A percentile compares a stretch with the other conserved stretches of the same genome.
phyloP scores from a whole-genome alignment of 2,888 invertebrate species.

The Sinotaia quadrata region DNA sequence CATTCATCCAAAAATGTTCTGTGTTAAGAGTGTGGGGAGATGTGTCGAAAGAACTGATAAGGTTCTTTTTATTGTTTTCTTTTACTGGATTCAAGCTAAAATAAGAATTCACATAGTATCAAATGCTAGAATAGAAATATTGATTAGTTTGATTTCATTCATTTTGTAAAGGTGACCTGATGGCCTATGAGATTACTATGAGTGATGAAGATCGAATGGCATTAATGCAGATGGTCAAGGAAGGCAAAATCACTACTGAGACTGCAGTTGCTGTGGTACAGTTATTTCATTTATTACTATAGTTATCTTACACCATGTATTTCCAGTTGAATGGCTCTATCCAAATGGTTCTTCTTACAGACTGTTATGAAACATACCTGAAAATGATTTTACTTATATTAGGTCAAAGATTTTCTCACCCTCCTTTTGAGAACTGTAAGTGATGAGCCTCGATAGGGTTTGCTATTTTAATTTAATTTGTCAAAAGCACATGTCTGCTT shows the following conservation, averaged over 20 bases:
- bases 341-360: not conserved
- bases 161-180: constrained; percentile 65
- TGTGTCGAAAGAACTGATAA: too few relatives aligned
- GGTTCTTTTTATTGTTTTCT: not conserved
- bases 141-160: too few relatives aligned
- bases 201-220: constrained; percentile 69
- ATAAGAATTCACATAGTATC: not conserved
- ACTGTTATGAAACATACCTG: not conserved
- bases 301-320: not conserved
- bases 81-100: not conserved
- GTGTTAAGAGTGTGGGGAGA: not conserved
- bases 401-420: not conserved
- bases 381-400: too few relatives aligned
- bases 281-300: too few relatives aligned
- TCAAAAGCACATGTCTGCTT: not conserved
- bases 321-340: not conserved
- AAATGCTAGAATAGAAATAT: too few relatives aligned
- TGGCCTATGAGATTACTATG: constrained; percentile 70
- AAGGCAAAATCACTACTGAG: constrained; percentile 68
- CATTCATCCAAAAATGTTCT: not conserved
- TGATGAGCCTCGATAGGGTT: too few relatives aligned
- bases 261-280: constrained; percentile 68
- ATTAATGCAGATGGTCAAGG: constrained; percentile 70
- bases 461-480: not conserved
- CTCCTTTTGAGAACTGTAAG: not conserved